Base-by-base conservation (phyloP, 1,140 invertebrate genomes). In the Leptopilina boulardi region DNA sequence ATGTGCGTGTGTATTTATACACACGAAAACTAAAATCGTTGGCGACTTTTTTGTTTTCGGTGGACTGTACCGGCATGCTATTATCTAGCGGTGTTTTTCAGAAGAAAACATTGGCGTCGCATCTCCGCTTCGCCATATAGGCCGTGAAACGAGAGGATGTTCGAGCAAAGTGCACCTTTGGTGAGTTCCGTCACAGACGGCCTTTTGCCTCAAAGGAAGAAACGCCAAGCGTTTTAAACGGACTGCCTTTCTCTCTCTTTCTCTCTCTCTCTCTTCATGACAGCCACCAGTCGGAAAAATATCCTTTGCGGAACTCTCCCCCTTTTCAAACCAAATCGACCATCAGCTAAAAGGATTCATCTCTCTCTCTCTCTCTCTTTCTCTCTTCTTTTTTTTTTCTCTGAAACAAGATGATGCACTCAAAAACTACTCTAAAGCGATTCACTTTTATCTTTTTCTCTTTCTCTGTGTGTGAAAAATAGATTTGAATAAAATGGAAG, bases 21-120 rank as follows among this genome's bases (percentile, higher is more conserved):
- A 66, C 59, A 34, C 59, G 59, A 66, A 66, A 66, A 66, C 56
- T 10, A 26, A 76, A 77, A 54, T 51, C 56, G 73, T 76, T 79
- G 74, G 59, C 11, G 78, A 77, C 79, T 83, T 86, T 80, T 76
- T 42, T 77, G 42, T 73, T 86, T 87, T 84, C 77, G 78, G 80
- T 76, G 38, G 87, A 89, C 87, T 89, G 88, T 89, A 89, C 87
- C 82, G 77, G 81, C 80, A 82, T 76, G 87, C 86, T 89, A 89
- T 89, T 89, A 89, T 89, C 87, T 89, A 81, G 86, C 88, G 87
- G 88, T 87, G 87, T 87, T 89, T 87, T 86, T 89, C 87, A 86
- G 85, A 86, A 89, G 87, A 86, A 87, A 87, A 86, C 88, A 89
- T 84, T 83, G 86, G 86, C 87, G 87, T 87, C 84, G 80, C 85